These are phyloP conservation scores for Aradus depressus DNA, from an alignment of 2,888 invertebrate genomes.

Conservation along the genomic window DNA sequence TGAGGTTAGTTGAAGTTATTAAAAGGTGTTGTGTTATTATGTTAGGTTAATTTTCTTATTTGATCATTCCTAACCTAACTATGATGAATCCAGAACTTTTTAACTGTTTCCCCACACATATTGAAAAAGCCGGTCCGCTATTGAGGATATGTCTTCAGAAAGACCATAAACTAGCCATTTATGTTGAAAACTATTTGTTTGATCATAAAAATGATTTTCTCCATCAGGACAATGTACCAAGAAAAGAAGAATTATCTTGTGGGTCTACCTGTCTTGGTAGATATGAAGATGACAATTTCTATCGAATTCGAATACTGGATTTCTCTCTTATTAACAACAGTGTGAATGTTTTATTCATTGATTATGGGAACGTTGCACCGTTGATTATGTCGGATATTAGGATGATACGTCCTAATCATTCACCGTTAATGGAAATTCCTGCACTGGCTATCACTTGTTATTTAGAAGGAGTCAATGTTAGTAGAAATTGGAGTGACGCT, in stretches of 20 bases:
- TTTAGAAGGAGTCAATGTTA: conserved; percentile 5
- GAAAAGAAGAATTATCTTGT: conserved; percentile 4
- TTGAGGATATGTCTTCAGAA: conserved; percentile 62
- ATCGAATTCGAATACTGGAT: conserved; percentile 10
- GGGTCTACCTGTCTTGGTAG: conserved; percentile 5
- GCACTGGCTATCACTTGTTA: conserved; percentile 10
- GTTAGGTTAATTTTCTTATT: too few species aligned
- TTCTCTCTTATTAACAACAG: neutral
- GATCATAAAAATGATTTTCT: neutral
- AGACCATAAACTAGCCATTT: conserved; percentile 35
- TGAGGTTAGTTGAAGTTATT: too few species aligned
- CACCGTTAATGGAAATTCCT: conserved; percentile 30
- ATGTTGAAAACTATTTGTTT: conserved; percentile 11
- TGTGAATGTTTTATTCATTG: conserved; percentile 55
- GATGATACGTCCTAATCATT: conserved; percentile 44
- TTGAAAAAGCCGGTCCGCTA: conserved; percentile 56
- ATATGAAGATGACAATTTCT: conserved; percentile 13
- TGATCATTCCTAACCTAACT: too few species aligned
- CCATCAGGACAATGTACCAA: conserved; percentile 2
- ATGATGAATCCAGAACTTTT: too few species aligned
- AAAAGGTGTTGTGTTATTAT: too few species aligned
- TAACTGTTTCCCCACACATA: conserved; percentile 41
- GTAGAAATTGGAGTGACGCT: conserved; percentile 9
- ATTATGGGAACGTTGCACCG: conserved; percentile 53
- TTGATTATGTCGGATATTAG: conserved; percentile 49